A percentile compares a stretch with the other conserved stretches of the same genome.
Evolutionary conservation across 2,113 vertebrate genomes (phyloP).

Genomic region (Suricata suricatta): DNA sequence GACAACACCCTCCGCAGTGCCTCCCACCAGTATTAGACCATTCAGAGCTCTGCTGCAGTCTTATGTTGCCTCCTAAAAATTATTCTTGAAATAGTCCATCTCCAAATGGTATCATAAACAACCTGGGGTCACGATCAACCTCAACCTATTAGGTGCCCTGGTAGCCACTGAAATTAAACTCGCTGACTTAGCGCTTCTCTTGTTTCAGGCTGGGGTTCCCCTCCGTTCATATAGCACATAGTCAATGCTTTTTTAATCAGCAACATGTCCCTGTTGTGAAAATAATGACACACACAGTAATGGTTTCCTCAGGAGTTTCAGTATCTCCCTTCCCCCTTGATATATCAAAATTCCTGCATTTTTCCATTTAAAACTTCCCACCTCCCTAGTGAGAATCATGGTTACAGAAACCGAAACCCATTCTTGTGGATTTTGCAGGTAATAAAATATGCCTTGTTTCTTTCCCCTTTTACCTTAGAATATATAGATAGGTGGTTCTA

Average conservation of each 20-base stretch:
- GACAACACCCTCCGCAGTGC: background rate
- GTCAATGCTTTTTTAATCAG: background rate
- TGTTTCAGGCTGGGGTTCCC: background rate
- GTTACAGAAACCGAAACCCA: background rate
- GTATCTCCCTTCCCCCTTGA: background rate
- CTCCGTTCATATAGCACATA: background rate
- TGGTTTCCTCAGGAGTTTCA: background rate
- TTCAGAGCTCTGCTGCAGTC: background rate
- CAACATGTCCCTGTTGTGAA: background rate
- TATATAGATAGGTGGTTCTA: background rate
- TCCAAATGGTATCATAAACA: background rate
- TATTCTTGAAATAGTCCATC: slow-evolving; percentile 16
- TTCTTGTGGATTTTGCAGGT: background rate
- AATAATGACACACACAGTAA: background rate
- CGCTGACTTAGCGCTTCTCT: background rate
- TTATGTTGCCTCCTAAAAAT: background rate
- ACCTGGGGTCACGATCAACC: background rate
- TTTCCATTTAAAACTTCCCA: slow-evolving; percentile 34
- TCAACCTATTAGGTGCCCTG: background rate
- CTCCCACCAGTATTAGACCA: background rate
- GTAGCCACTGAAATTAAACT: background rate
- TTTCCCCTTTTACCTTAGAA: background rate
- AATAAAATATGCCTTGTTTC: background rate
- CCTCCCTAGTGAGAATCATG: background rate
- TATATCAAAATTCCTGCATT: background rate